Conservation (phyloP, 2,797 vertebrate species). For the Carcharodon carcharias region DNA sequence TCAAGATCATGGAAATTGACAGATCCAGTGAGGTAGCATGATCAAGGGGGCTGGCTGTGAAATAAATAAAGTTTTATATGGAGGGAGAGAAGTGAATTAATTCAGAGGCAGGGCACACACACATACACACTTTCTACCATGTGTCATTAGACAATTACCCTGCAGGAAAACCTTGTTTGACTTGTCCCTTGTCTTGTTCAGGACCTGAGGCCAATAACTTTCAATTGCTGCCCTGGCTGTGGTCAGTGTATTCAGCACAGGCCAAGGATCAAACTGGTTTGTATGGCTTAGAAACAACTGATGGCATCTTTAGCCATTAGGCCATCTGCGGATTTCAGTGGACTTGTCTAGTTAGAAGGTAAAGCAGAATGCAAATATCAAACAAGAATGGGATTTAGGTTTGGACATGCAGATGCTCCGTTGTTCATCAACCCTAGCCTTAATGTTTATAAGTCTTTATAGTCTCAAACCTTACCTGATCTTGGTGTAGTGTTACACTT, state of each 20-base stretch:
- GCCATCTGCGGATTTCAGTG: not conserved
- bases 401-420: not conserved
- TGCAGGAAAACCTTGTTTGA: not conserved
- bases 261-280: not conserved
- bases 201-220: not conserved
- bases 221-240: not conserved
- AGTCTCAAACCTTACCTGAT: conserved; percentile 65
- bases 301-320: not conserved
- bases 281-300: not conserved
- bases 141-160: not conserved
- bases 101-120: not conserved
- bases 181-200: not conserved
- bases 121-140: not conserved
- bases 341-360: not conserved
- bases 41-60: not conserved
- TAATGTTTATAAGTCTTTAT: not conserved
- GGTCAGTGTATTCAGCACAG: not conserved
- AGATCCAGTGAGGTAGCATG: not conserved
- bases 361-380: not conserved
- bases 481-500: conserved; percentile 87
- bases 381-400: not conserved
- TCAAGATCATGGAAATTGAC: not conserved
- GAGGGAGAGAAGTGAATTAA: not conserved
- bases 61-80: not conserved
- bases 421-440: not conserved